Base-by-base conservation (phyloP, 2,113 vertebrate species). In the Oryzias woworae region DNA sequence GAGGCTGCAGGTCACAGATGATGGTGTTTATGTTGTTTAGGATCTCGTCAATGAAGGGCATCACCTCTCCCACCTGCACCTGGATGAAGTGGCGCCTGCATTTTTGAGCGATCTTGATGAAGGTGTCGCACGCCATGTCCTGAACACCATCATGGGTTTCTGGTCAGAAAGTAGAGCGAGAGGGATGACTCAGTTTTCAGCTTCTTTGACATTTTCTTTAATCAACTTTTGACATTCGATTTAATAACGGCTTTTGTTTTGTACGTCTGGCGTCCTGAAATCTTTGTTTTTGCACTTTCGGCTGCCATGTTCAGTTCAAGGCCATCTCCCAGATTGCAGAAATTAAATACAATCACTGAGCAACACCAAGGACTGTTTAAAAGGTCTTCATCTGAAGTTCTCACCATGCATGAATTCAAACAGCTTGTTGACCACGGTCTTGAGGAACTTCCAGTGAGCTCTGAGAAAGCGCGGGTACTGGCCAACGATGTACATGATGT, bases 331-430 rank as follows among this genome's bases (percentile, higher is more conserved):
- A 45, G 55, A 51, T n/a, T 10, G 2, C 23, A 31, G 23, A 15
- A 0, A 45, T 24, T 10, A 41, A 15, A 18, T 3, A 36, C 36
- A 36, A 36, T 36, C 36, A 36, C 36, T 12, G 8, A 36, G 36
- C 36, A 36, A 10, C 36, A 36, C 36, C 10, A 12, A 36, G 10
- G 36, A 36, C 36, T 3, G 36, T 41, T 42, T 4, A 42, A 14
- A 7, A 47, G 6, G 7, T 20, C 2, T 18, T 2, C n/a, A 20
- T 48, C 46, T 12, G 17, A 23, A 63, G 12, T 18, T 86, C 76
- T 95, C 91, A 98, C 97, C 97, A 60, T 99, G 97, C 97, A 99
- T 98, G 78, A 98, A 98, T 86, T 99, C 97, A 85, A 98, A 98
- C 4, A 99, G 90, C 81, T 99, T 99, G 92, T 98, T 99, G 81